phyloP scores from a whole-genome alignment of 2,113 vertebrate genomes.

The Scopus umbretta region DNA sequence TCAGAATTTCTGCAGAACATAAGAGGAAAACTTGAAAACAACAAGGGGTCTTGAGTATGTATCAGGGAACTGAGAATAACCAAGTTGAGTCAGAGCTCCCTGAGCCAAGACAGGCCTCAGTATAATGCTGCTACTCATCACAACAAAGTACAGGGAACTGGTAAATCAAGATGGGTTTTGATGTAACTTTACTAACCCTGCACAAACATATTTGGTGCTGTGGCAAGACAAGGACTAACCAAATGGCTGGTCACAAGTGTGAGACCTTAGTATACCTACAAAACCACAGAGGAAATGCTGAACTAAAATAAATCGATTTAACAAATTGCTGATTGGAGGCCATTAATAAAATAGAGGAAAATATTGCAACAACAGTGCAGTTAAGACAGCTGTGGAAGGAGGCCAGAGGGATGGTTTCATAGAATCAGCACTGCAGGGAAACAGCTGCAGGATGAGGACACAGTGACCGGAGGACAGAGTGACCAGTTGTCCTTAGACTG shows the following conservation, averaged over 20 bases:
- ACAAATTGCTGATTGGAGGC: background rate
- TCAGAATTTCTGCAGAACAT: background rate
- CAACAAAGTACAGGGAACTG: background rate
- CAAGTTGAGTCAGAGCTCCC: background rate
- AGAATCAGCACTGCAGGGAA: background rate
- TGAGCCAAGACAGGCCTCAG: background rate
- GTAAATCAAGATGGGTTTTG: background rate
- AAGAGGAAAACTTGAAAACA: background rate
- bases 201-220: background rate
- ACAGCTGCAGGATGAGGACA: background rate
- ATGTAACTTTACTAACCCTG: background rate
- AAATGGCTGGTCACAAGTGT: background rate
- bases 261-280: background rate
- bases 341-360: background rate
- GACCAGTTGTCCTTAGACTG: background rate
- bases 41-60: rapidly evolving
- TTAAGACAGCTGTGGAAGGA: background rate
- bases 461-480: background rate
- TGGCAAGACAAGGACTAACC: background rate
- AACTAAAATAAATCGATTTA: background rate
- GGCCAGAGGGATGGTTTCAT: background rate
- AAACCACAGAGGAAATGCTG: background rate
- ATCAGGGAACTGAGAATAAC: background rate
- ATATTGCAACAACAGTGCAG: background rate
- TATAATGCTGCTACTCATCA: background rate